Evolutionary conservation across 2,113 vertebrate genomes (phyloP).

Genomic region (Vulpes vulpes): DNA sequence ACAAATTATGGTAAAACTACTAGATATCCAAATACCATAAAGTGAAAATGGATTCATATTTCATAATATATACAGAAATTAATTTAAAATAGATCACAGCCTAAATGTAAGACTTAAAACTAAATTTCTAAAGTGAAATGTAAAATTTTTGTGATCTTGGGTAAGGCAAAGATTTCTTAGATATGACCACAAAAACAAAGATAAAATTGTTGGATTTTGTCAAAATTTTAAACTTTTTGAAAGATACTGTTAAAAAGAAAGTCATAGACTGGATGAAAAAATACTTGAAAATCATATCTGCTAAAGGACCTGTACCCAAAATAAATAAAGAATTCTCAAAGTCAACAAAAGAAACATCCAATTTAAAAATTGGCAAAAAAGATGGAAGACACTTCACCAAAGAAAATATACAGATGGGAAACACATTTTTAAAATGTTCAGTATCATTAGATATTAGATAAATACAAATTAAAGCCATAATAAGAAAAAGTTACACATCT

Average conservation of each 20-base stretch:
- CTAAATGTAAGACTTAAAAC: neutral
- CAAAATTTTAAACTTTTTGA: neutral
- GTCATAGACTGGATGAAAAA: neutral
- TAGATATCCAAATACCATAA: neutral
- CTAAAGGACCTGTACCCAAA: neutral
- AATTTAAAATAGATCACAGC: neutral
- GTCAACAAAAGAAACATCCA: neutral
- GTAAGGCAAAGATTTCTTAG: conserved; percentile 10
- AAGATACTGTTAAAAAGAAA: neutral
- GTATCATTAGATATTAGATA: neutral
- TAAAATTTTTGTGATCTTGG: neutral
- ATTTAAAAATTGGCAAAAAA: neutral
- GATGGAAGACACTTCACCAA: neutral
- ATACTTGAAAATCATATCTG: conserved; percentile 44
- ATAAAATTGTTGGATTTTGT: neutral
- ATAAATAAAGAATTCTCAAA: neutral
- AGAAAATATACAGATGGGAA: neutral
- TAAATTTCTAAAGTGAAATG: neutral
- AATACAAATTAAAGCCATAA: neutral
- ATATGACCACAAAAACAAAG: neutral
- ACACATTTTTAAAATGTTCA: neutral
- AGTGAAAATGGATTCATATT: neutral
- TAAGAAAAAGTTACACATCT: neutral
- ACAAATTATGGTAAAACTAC: neutral
- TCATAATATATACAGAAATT: neutral